Conservation (phyloP, 1,140 invertebrate genomes). For the Acarapis woodi region DNA sequence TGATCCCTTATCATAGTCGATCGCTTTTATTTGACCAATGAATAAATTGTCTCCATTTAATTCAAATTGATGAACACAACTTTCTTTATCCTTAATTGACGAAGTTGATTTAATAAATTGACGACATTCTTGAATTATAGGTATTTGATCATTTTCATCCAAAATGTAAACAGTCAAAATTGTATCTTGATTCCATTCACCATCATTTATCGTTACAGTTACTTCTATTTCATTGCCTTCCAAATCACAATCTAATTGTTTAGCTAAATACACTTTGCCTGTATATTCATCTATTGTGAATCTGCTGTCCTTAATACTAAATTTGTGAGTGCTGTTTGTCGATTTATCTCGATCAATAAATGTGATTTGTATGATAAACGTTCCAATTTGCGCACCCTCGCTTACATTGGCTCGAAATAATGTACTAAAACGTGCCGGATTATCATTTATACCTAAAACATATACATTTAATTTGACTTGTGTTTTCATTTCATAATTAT, state of each 20-base stretch:
- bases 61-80: background rate
- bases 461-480: constrained; percentile 31
- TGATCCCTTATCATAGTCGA: constrained; percentile 65
- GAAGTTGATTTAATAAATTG: too few species aligned
- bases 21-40: constrained; percentile 53
- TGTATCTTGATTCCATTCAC: constrained; percentile 59
- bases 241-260: constrained; percentile 53
- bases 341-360: constrained; percentile 70
- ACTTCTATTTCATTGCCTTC: too few species aligned
- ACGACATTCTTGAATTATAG: constrained; percentile 17
- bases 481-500: constrained; percentile 47
- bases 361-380: constrained; percentile 69
- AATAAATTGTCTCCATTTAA: background rate
- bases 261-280: constrained; percentile 69
- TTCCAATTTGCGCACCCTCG: constrained; percentile 69
- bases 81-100: too few species aligned
- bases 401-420: constrained; percentile 78
- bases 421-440: constrained; percentile 65
- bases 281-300: constrained; percentile 57
- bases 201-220: too few species aligned
- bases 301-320: constrained; percentile 50
- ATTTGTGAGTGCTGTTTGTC: constrained; percentile 59
- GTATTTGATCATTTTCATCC: constrained; percentile 78
- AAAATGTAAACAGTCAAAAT: constrained; percentile 68
- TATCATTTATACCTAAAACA: constrained; percentile 74